Evolutionary conservation across 2,888 invertebrate species (phyloP), one percentile per base, ranked within the genome.

Genomic region (Plebejus argus): DNA sequence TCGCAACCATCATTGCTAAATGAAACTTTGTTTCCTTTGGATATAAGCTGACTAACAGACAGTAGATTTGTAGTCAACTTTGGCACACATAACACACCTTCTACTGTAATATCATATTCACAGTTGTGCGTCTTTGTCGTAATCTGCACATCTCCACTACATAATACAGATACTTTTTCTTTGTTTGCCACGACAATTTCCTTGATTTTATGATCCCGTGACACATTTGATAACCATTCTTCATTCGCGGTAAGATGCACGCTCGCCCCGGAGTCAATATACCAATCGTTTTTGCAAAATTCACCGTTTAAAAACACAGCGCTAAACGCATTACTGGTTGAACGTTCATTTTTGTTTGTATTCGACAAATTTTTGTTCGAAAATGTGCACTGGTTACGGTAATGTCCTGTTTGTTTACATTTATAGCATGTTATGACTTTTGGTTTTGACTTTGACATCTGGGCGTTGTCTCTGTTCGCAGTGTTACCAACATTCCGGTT

Each of bases 191-290:
- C 80, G 53, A 82, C 66, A 76, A 82, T 80, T 76, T 79, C 79
- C 75, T 80, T 79, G 28, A 76, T 77, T 20, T 1, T 61, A 20
- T 5, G 71, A 78, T 79, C 75, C 1, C 58, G 58, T 20, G 72
- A 79, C 20, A 77, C 77, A 78, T 79, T 80, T 77, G 18, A 23
- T 56, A 80, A 23, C 79, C 79, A 81, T 53, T 79, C 20, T 71
- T 79, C 74, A 28, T 80, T 79, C 15, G 79, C 77, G 6, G 81
- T 81, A 20, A 81, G 39, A 66, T 81, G 80, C 66, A 66, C 71
- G 78, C 83, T 84, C 56, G 83, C 83, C 18, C 83, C 82, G 10
- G 81, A 81, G 78, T 83, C 83, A 71, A 82, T 76, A 76, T 82
- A 83, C 82, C 81, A 83, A 70, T 82, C 83, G 7, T 58, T 80